Conservation (phyloP, 2,888 invertebrate species). For the Ophonus ardosiacus region DNA sequence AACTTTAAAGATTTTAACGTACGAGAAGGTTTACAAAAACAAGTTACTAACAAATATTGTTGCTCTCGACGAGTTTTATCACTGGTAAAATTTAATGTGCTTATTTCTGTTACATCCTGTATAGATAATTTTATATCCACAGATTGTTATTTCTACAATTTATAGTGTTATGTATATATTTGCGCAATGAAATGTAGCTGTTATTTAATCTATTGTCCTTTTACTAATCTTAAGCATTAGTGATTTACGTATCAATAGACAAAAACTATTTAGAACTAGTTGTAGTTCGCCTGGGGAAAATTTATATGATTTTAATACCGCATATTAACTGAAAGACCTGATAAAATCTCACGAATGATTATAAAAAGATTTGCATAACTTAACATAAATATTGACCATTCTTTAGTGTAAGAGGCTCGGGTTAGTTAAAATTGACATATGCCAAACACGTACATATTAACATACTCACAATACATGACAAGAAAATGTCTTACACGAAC, state of each 20-base stretch:
- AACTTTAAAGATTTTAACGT: too few species aligned
- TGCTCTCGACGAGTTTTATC: too few species aligned
- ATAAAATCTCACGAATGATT: conserved; percentile 46
- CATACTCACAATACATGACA: neutral
- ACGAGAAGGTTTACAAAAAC: too few species aligned
- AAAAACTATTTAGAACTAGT: conserved; percentile 22
- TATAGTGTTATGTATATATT: neutral
- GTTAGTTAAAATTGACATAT: conserved; percentile 12
- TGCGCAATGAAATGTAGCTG: neutral
- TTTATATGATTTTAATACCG: conserved; percentile 45
- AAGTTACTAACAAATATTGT: too few species aligned
- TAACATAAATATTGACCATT: conserved; percentile 47
- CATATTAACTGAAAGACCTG: conserved; percentile 23
- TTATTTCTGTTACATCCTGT: too few species aligned
- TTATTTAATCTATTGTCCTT: neutral
- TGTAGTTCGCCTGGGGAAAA: conserved; percentile 9
- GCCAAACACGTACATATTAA: conserved; percentile 6
- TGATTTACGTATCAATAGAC: conserved; percentile 34
- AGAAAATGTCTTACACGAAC: neutral
- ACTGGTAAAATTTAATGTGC: too few species aligned
- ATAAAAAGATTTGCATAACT: conserved; percentile 49
- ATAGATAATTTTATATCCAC: too few species aligned
- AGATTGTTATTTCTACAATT: neutral
- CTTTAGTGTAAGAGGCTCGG: conserved; percentile 32
- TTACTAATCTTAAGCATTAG: conserved; percentile 2